These are phyloP conservation scores for Trichonephila inaurata DNA, from an alignment of 1,140 invertebrate genomes.

Conservation along the genomic window DNA sequence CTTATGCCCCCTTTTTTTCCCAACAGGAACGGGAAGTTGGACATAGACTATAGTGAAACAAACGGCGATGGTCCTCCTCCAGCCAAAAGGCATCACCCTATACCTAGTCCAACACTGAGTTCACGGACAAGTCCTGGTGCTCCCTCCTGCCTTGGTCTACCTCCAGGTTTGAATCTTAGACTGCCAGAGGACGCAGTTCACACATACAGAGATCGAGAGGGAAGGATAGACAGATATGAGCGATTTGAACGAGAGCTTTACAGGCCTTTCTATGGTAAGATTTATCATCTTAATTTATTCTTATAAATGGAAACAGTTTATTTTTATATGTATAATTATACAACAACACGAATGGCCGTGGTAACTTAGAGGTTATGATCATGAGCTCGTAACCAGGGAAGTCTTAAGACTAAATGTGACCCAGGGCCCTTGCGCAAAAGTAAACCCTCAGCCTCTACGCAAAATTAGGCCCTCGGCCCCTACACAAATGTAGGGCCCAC, in stretches of 20 bases:
- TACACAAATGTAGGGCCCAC: no score
- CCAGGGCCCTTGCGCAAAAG: no score
- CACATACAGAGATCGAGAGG: constrained; percentile 55
- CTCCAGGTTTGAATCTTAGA: constrained; percentile 43
- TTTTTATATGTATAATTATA: no score
- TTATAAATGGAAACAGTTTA: no score
- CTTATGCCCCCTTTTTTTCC: background rate
- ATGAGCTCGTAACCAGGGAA: no score
- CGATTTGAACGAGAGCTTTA: constrained; percentile 75
- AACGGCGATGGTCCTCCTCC: constrained; percentile 65
- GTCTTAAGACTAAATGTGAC: no score
- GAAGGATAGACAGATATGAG: constrained; percentile 79
- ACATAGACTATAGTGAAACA: constrained; percentile 58
- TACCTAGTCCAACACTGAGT: constrained; percentile 27
- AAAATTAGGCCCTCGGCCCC: no score
- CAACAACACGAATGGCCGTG: no score
- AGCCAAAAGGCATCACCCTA: constrained; percentile 58
- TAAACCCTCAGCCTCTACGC: no score
- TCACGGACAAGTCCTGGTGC: constrained; percentile 53
- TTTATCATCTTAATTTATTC: no score
- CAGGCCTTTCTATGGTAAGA: constrained; percentile 77
- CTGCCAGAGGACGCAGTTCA: constrained; percentile 26
- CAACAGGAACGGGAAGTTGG: constrained; percentile 50
- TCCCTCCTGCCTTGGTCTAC: background rate
- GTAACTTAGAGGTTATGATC: no score